These are phyloP conservation scores for Chrysogorgia sp. DNA, from an alignment of 92 coral and sea anemone species.

Conservation along the genomic window DNA sequence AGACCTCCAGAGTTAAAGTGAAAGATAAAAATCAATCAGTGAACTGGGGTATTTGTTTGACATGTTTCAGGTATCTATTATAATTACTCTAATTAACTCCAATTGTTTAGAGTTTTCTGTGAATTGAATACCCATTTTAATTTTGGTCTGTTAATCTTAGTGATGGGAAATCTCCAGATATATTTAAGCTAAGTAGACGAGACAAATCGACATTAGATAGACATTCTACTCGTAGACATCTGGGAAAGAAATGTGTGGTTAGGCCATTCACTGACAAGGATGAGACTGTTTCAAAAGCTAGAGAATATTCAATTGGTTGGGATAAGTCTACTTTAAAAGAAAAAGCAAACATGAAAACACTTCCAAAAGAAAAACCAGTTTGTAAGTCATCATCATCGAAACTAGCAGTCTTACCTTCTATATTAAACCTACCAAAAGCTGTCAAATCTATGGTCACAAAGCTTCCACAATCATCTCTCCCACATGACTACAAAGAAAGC, in stretches of 20 bases:
- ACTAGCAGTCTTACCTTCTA: not conserved
- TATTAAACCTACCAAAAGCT: not conserved
- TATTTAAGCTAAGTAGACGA: not conserved
- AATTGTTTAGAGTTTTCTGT: not conserved
- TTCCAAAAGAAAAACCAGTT: not conserved
- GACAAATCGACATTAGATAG: not conserved
- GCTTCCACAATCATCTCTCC: not conserved
- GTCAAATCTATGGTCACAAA: too few species aligned
- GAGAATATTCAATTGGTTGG: not conserved
- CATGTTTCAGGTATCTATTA: not conserved
- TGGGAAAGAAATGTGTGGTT: not conserved
- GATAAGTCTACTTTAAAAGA: too few species aligned
- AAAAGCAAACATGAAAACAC: not conserved
- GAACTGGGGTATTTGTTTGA: conserved; percentile 2
- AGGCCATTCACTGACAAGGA: not conserved
- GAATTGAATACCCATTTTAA: not conserved
- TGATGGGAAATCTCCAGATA: too few species aligned
- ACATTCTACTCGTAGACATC: not conserved
- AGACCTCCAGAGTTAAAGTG: too few species aligned
- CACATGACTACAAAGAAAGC: not conserved
- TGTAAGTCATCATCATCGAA: not conserved
- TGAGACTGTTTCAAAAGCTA: not conserved
- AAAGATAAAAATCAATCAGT: not conserved
- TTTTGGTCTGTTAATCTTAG: not conserved
- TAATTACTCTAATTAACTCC: not conserved